These are phyloP conservation scores for Glossophaga mutica DNA, from an alignment of 2,797 vertebrate genomes.

Conservation along the genomic window DNA sequence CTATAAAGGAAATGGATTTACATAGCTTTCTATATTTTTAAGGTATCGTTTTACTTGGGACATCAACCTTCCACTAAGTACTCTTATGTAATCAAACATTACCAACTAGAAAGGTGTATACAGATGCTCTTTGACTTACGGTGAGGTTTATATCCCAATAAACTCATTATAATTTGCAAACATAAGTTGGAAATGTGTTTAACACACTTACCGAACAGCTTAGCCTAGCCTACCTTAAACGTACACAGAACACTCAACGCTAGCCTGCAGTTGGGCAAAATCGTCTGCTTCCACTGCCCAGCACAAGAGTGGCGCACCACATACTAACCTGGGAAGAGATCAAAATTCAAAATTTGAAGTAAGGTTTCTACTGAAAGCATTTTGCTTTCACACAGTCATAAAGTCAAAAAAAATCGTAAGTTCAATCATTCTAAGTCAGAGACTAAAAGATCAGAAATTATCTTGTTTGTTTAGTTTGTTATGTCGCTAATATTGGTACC, in stretches of 20 bases:
- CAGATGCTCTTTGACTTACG: neutral
- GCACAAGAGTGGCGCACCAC: neutral
- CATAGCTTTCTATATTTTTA: neutral
- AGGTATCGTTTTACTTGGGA: slow-evolving; percentile 8
- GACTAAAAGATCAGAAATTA: neutral
- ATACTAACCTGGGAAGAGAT: neutral
- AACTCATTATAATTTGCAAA: neutral
- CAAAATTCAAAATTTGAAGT: neutral
- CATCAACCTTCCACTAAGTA: neutral
- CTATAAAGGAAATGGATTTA: neutral
- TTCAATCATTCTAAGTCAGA: neutral
- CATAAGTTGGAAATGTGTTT: neutral
- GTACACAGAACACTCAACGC: neutral
- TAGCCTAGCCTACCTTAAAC: neutral
- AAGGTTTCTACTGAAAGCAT: neutral
- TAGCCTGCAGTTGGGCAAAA: neutral
- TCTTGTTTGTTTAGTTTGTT: slow-evolving; percentile 26
- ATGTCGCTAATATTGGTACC: neutral
- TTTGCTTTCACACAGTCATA: neutral
- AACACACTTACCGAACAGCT: neutral
- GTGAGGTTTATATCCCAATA: neutral
- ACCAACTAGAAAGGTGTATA: neutral
- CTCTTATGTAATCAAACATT: neutral
- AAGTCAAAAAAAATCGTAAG: neutral
- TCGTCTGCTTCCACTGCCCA: neutral